Base-by-base conservation (phyloP, 2,113 vertebrate genomes). In the Eulacestoma nigropectus region DNA sequence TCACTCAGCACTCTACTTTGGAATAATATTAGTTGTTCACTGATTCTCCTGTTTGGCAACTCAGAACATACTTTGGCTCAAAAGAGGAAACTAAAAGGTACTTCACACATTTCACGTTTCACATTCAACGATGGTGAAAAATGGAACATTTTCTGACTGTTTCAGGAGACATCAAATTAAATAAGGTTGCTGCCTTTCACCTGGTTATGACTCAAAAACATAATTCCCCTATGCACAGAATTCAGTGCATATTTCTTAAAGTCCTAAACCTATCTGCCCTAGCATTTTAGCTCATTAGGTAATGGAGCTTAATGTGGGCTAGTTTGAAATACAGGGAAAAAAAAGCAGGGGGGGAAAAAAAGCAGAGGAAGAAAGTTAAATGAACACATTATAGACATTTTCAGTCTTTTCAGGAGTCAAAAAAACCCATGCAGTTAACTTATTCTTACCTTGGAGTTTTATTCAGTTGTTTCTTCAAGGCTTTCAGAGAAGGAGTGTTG, bases 331-430 rank as follows among this genome's bases (percentile, higher is more conserved):
- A 68, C 16, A 55, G 23, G 30, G 20, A 65, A 80, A 53, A 53
- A 68, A 10, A 39, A 30, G 4, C 11, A 11, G 4, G 4, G 5
- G 4, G 5, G 4, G 10, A 0, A 0, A 1, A 14, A 67, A 35
- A 15, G 6, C 9, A 63, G 13, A 74, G 26, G 16, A 55, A 89
- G 23, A 6, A 55, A 84, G 16, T 25, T 64, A 63, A 85, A 64
- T 1, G 1, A 72, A n/a, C 11, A 25, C 16, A 11, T 55, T 55
- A n/a, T 26, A 83, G 27, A 49, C 42, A 69, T 53, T 56, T 49
- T 10, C 41, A 70, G 32, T 44, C 7, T 64, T 87, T 90, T 65
- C 57, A 74, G 16, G 20, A 76, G 22, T 49, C 32, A 29, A 46
- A 85, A 69, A 56, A 4, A 6, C 15, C 25, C 32, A 21, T 47